phyloP scores from a whole-genome alignment of 30 jellyfish, hydroid and myxozoan species.

The Calvadosia cruxmelitensis region DNA sequence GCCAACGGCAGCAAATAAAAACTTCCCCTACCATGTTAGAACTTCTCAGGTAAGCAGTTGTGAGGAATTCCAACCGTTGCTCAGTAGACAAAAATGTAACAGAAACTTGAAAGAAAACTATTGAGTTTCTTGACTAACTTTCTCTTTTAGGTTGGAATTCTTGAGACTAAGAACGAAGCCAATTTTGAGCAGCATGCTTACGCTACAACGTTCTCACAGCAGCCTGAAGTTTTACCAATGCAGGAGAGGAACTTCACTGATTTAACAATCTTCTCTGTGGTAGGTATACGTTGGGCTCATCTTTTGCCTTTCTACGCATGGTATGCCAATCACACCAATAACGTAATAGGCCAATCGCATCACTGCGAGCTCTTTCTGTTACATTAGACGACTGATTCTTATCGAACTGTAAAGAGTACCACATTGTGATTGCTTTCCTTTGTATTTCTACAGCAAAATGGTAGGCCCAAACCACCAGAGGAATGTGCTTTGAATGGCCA shows the following conservation, averaged over 20 bases:
- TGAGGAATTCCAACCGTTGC: background rate
- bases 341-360: too few species aligned
- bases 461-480: too few species aligned
- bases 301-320: too few species aligned
- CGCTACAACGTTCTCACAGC: slow-evolving; percentile 29
- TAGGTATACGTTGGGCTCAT: too few species aligned
- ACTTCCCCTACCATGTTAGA: slow-evolving; percentile 92
- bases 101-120: background rate
- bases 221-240: slow-evolving; percentile 4
- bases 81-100: background rate
- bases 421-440: too few species aligned
- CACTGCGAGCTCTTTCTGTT: too few species aligned
- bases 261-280: too few species aligned
- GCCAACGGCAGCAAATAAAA: slow-evolving; percentile 83
- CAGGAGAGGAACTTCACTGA: slow-evolving; percentile 31
- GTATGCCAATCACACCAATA: too few species aligned
- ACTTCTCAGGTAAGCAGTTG: slow-evolving; percentile 65
- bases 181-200: slow-evolving; percentile 50
- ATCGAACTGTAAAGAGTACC: too few species aligned
- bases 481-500: too few species aligned
- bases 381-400: too few species aligned
- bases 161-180: slow-evolving; percentile 15
- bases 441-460: too few species aligned
- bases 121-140: background rate
- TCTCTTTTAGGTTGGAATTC: slow-evolving; percentile 26